phyloP scores from a whole-genome alignment of 37 sponge, comb jelly and placozoan genomes.

The Geodia barretti region DNA sequence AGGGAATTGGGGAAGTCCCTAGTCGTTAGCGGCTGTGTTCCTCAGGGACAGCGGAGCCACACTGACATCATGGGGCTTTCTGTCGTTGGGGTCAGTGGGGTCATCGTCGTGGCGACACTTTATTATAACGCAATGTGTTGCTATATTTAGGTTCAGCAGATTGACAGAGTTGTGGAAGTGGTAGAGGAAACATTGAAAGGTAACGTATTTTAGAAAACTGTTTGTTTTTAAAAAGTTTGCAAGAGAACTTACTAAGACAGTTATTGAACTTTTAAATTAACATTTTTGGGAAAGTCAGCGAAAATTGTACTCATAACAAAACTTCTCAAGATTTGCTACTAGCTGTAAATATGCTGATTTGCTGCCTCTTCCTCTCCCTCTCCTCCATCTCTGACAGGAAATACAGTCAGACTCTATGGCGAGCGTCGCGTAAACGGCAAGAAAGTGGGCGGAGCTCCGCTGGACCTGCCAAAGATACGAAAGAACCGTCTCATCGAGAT shows the following conservation, averaged over 20 bases:
- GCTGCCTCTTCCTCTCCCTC: neutral
- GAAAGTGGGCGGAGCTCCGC: slow-evolving; percentile 82
- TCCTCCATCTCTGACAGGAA: neutral
- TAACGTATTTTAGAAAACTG: no score
- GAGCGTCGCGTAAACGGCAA: slow-evolving; percentile 45
- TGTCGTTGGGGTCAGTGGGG: slow-evolving; percentile 79
- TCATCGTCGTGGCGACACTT: neutral
- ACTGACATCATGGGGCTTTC: slow-evolving; percentile 65
- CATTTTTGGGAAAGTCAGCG: no score
- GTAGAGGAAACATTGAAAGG: slow-evolving; percentile 97
- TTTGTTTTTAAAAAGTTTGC: no score
- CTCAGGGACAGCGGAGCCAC: slow-evolving; percentile 84
- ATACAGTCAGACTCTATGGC: slow-evolving; percentile 79
- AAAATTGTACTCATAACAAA: no score
- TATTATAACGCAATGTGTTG: neutral
- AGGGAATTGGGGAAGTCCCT: slow-evolving; percentile 72
- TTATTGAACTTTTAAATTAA: neutral
- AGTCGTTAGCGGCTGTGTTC: slow-evolving; percentile 94
- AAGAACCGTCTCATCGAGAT: slow-evolving; percentile 94
- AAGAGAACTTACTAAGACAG: no score
- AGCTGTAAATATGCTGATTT: neutral
- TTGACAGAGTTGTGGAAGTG: slow-evolving; percentile 91
- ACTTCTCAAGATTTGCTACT: neutral
- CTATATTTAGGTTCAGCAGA: slow-evolving; percentile 81
- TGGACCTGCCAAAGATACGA: slow-evolving; percentile 93